phyloP scores from a whole-genome alignment of 2,113 vertebrate genomes.

The Anas platyrhynchos region DNA sequence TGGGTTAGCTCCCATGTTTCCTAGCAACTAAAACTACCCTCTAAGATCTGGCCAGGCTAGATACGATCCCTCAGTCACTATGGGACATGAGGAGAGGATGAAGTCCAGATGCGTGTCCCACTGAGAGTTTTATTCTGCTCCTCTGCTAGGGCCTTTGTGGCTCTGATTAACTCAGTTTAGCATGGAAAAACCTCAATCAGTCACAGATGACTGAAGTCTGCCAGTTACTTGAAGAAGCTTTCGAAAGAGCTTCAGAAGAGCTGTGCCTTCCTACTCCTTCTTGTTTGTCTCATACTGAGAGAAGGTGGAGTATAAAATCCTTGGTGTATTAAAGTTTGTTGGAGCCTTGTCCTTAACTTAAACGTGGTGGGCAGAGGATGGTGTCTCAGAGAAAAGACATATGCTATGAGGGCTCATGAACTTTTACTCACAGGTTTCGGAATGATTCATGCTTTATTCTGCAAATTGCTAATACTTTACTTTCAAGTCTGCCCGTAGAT shows the following conservation, averaged over 20 bases:
- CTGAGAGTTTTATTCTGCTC: background rate
- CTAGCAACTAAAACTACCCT: background rate
- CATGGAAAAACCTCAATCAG: background rate
- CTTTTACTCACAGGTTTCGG: background rate
- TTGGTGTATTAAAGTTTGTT: background rate
- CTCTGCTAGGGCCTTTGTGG: background rate
- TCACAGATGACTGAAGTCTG: background rate
- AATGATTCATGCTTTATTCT: background rate
- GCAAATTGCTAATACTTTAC: background rate
- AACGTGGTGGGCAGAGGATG: background rate
- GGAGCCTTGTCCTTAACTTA: conserved; percentile 1
- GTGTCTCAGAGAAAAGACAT: background rate
- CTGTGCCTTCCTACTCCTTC: no score
- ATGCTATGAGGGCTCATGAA: background rate
- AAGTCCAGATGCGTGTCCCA: background rate
- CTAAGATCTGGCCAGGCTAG: background rate
- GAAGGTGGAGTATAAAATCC: background rate
- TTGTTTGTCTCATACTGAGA: background rate
- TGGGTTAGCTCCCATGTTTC: background rate
- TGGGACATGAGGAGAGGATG: background rate
- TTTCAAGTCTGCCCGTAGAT: background rate
- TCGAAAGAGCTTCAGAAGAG: background rate
- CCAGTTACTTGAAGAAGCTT: background rate
- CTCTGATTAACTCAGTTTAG: background rate
- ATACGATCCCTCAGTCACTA: background rate